Evolutionary conservation across 2,797 vertebrate species (phyloP).

Genomic region (Etheostoma perlongum): DNA sequence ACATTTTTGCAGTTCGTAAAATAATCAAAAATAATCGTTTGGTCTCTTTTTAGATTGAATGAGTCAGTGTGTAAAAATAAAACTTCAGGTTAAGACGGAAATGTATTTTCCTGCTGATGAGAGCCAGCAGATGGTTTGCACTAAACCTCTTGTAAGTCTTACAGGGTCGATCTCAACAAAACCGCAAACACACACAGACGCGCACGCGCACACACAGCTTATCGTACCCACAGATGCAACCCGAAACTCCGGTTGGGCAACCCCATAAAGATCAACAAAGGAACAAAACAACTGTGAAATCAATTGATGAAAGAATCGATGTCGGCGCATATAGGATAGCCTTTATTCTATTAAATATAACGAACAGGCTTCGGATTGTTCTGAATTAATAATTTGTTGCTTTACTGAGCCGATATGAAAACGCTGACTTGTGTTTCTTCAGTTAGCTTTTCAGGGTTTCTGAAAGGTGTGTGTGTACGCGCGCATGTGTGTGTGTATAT

Average conservation of each 20-base stretch:
- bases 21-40: background rate
- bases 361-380: slow-evolving; percentile 55
- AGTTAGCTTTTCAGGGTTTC: slow-evolving; percentile 23
- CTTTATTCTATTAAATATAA: slow-evolving; percentile 78
- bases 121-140: slow-evolving; percentile 61
- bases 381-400: slow-evolving; percentile 59
- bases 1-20: background rate
- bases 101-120: slow-evolving; percentile 14
- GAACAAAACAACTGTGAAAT: slow-evolving; percentile 83
- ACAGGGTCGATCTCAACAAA: slow-evolving; percentile 74
- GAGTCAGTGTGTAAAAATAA: background rate
- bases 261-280: slow-evolving; percentile 81
- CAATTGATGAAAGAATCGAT: slow-evolving; percentile 83
- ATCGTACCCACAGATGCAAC: slow-evolving; percentile 73
- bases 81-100: background rate
- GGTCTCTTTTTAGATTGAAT: background rate
- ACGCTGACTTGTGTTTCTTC: slow-evolving; percentile 34
- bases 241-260: slow-evolving; percentile 80
- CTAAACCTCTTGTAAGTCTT: slow-evolving; percentile 57
- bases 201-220: slow-evolving; percentile 24
- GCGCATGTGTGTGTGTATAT: slow-evolving; percentile 20
- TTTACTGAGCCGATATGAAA: slow-evolving; percentile 35
- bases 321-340: slow-evolving; percentile 55
- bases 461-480: background rate
- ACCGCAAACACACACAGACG: slow-evolving; percentile 63